Percentiles rank a stretch among this genome's conserved stretches.
Evolutionary conservation across 2,888 invertebrate genomes (phyloP).

Genomic region (Trichopoda pennipes): DNA sequence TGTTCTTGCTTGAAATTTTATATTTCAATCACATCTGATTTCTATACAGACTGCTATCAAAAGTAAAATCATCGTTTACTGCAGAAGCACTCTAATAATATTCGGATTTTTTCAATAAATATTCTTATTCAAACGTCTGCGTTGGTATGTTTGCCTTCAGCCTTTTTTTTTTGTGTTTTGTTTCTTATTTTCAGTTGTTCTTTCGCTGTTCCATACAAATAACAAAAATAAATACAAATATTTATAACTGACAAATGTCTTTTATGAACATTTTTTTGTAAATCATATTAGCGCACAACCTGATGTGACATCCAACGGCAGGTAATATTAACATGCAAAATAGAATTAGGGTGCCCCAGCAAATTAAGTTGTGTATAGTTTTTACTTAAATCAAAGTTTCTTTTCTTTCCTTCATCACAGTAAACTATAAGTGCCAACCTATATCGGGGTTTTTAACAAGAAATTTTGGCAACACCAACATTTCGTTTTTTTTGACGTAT

Average conservation of each 20-base stretch:
- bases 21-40: slow-evolving; percentile 40
- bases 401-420: no score
- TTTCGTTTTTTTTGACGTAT: no score
- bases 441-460: no score
- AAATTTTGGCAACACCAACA: no score
- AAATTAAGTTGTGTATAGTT: no score
- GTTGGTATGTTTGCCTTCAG: neutral
- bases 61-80: slow-evolving; percentile 1
- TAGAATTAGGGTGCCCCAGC: neutral
- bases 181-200: slow-evolving; percentile 6
- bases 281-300: slow-evolving; percentile 46
- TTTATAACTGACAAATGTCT: slow-evolving; percentile 52
- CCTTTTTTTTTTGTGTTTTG: neutral
- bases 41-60: neutral
- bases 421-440: no score
- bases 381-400: no score
- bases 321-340: slow-evolving; percentile 21
- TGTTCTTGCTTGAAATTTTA: slow-evolving; percentile 24
- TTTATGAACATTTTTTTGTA: slow-evolving; percentile 24
- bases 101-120: slow-evolving; percentile 32
- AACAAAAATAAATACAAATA: slow-evolving; percentile 25
- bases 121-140: slow-evolving; percentile 22
- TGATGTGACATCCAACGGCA: slow-evolving; percentile 48
- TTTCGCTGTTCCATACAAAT: slow-evolving; percentile 2
- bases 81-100: slow-evolving; percentile 39